These are phyloP conservation scores for Helleia helle DNA, from an alignment of 2,888 invertebrate genomes.

Conservation along the genomic window DNA sequence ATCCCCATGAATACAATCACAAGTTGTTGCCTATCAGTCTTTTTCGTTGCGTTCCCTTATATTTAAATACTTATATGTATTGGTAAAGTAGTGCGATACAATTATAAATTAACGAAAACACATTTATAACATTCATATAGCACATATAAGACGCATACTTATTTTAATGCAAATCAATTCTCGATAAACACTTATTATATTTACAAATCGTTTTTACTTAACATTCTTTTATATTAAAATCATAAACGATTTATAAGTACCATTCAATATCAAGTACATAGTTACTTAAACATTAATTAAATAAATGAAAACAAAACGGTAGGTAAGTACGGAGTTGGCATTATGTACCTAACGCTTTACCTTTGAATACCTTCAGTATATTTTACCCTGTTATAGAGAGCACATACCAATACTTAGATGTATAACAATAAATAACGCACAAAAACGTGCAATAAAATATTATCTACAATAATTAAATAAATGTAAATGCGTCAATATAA, in stretches of 20 bases:
- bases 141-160: slow-evolving; percentile 1
- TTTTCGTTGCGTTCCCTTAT: slow-evolving; percentile 33
- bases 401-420: slow-evolving; percentile 46
- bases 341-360: slow-evolving; percentile 8
- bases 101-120: slow-evolving; percentile 3
- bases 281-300: neutral
- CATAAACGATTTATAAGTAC: neutral
- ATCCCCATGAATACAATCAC: slow-evolving; percentile 47
- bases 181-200: neutral
- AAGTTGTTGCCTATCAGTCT: slow-evolving; percentile 69
- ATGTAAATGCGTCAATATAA: slow-evolving; percentile 37
- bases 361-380: slow-evolving; percentile 20
- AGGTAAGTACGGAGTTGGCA: slow-evolving; percentile 2
- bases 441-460: slow-evolving; percentile 47
- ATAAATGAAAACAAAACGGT: neutral
- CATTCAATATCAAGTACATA: neutral
- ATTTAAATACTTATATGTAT: slow-evolving; percentile 8
- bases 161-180: neutral
- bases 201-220: neutral
- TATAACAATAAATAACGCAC: slow-evolving; percentile 49
- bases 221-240: neutral
- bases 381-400: slow-evolving; percentile 67
- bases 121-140: slow-evolving; percentile 8
- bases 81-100: slow-evolving; percentile 2
- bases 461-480: slow-evolving; percentile 30